Evolutionary conservation across 2,113 vertebrate species (phyloP), one percentile per base, ranked within the genome.

Genomic region (Heliornis fulica): DNA sequence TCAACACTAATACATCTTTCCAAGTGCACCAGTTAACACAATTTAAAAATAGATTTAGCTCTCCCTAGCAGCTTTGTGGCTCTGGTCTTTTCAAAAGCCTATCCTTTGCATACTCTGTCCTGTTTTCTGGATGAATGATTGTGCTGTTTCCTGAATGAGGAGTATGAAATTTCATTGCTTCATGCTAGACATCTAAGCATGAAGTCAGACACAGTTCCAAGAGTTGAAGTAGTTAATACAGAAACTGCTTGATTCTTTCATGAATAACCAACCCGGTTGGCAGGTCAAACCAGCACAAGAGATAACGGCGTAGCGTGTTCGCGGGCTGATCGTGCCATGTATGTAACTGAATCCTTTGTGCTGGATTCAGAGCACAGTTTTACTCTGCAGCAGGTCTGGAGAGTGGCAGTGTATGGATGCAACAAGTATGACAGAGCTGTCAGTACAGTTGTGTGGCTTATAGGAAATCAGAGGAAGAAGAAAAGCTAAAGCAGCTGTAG

Each of bases 101-200:
- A 9, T 45, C 75, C 87, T 93, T 88, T 74, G 78, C 82, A 80
- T 78, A 60, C 11, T 60, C 56, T 23, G 23, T 45, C 51, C 89
- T 95, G 41, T 15, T 95, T 95, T 96, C 84, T 88, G 92, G 41
- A 26, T 94, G 92, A 91, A 83, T 40, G 82, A 21, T 13, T 54
- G 45, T n/a, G 59, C 95, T 40, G 45, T 54, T 97, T 96, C 94
- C 91, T 93, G 70, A 66, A 77, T 74, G 82, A 93, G 84, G 54
- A 70, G 85, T 31, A 85, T 92, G 93, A 90, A 43, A 86, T 95
- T 93, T 96, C 95, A 80, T 48, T 83, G 83, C 85, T 90, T 88
- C 79, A 2, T 36, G 50, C 66, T 4, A 87, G 84, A 90, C 74
- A 43, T 64, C 59, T 91, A 46, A 96, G 87, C 68, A 51, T 13